A percentile compares a stretch with the other conserved stretches of the same genome.
phyloP scores from a whole-genome alignment of 2,888 invertebrate species.

The Periphyllus acericola region DNA sequence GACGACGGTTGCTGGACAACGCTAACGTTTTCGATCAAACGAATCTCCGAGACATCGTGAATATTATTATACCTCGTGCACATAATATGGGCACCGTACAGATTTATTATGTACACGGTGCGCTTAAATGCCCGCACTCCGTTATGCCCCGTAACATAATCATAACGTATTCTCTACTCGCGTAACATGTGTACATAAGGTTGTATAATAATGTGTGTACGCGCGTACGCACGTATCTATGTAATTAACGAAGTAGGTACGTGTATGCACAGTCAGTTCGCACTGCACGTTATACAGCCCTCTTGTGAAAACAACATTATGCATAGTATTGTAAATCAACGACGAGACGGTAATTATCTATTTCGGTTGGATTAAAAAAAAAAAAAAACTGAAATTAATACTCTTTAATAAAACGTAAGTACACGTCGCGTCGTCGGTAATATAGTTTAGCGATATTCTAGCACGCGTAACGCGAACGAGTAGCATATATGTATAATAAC shows the following conservation, averaged over 20 bases:
- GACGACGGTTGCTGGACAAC: no score
- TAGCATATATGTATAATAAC: background rate
- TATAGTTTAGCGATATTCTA: no score
- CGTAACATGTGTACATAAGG: no score
- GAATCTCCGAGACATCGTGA: no score
- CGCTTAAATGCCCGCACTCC: no score
- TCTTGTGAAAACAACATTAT: background rate
- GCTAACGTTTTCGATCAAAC: no score
- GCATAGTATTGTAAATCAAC: background rate
- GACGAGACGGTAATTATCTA: background rate
- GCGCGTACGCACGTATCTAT: background rate
- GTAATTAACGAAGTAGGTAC: background rate
- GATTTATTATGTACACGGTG: no score
- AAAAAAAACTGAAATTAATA: background rate
- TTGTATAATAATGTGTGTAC: background rate
- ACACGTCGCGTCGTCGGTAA: no score
- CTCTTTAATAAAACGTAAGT: background rate
- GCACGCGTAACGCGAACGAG: background rate
- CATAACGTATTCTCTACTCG: no score
- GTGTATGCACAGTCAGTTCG: background rate
- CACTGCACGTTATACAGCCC: background rate
- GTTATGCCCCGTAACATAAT: no score
- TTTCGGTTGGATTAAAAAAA: background rate
- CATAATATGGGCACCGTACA: no score
- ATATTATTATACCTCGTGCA: no score